Conservation (phyloP, 2,113 vertebrate genomes). For the Phoxinus phoxinus region DNA sequence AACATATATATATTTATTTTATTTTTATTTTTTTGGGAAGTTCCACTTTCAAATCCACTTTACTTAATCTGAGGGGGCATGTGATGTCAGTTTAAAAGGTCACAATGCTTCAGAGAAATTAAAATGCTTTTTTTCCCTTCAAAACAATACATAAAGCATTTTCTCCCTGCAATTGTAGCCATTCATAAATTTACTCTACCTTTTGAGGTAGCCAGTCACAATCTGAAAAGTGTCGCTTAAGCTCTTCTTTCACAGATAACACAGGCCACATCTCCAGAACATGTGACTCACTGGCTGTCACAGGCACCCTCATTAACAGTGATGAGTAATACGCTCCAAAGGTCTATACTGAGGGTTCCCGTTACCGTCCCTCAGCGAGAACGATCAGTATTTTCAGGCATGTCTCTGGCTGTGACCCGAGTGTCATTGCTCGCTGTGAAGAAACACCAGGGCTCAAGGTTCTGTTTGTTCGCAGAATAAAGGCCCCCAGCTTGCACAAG, state of each 20-base stretch:
- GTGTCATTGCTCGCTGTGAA: constrained; percentile 27
- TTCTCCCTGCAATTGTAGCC: neutral
- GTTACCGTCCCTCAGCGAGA: constrained; percentile 22
- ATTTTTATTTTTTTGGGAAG: neutral
- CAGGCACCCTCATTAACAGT: constrained; percentile 9
- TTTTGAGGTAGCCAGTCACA: neutral
- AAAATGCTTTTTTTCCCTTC: neutral
- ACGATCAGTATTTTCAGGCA: constrained; percentile 12
- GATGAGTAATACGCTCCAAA: constrained; percentile 33
- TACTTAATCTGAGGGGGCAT: neutral
- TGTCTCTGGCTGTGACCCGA: constrained; percentile 20
- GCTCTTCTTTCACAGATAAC: constrained; percentile 27
- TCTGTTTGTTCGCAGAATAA: constrained; percentile 43
- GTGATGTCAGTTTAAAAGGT: neutral
- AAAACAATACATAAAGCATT: neutral
- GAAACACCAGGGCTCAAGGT: constrained; percentile 39
- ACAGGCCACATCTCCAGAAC: constrained; percentile 10
- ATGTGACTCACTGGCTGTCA: constrained; percentile 39
- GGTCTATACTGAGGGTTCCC: constrained; percentile 40
- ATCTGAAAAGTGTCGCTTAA: neutral
- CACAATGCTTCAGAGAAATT: neutral
- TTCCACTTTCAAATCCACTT: neutral
- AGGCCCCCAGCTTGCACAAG: constrained; percentile 43
- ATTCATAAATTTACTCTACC: constrained; percentile 1
- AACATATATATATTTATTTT: neutral